Conservation (phyloP, 2,113 vertebrate genomes). For the Polypterus bichir region DNA sequence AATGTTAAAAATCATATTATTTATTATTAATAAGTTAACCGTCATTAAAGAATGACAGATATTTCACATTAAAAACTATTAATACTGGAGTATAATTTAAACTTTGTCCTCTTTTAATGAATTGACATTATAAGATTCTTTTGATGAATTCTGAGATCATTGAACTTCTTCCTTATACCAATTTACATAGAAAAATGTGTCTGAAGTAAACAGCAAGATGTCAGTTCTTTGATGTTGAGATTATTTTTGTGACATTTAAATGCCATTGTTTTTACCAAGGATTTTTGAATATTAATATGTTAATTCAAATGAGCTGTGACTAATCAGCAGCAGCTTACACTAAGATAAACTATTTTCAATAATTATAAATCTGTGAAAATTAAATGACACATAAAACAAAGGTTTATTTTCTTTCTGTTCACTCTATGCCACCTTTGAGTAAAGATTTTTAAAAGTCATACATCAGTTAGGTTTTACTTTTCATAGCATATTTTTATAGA, state of each 20-base stretch:
- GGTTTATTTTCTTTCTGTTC: no score
- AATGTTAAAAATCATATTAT: no score
- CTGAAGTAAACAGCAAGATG: constrained; percentile 19
- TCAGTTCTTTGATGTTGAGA: constrained; percentile 20
- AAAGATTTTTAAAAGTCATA: no score
- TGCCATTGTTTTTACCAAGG: constrained; percentile 20
- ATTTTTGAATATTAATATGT: constrained; percentile 20
- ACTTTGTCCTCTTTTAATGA: constrained; percentile 2
- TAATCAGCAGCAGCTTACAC: no score
- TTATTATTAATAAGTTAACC: no score
- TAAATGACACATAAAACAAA: no score
- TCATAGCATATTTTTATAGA: no score
- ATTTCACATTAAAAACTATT: background rate
- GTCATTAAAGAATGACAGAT: no score
- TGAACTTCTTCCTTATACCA: constrained; percentile 17
- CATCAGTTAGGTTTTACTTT: no score
- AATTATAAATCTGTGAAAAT: no score
- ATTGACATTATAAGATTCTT: constrained; percentile 21
- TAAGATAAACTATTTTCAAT: no score
- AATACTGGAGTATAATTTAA: constrained; percentile 6
- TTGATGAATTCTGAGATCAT: constrained; percentile 12
- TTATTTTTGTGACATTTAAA: constrained; percentile 30
- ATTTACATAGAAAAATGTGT: constrained; percentile 17
- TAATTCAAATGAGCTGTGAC: constrained; percentile 11
- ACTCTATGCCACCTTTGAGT: no score